A percentile compares a stretch with the other conserved stretches of the same genome.
Conservation (phyloP, 92 coral and sea anemone species). For the Umimayanthus chanpuru region DNA sequence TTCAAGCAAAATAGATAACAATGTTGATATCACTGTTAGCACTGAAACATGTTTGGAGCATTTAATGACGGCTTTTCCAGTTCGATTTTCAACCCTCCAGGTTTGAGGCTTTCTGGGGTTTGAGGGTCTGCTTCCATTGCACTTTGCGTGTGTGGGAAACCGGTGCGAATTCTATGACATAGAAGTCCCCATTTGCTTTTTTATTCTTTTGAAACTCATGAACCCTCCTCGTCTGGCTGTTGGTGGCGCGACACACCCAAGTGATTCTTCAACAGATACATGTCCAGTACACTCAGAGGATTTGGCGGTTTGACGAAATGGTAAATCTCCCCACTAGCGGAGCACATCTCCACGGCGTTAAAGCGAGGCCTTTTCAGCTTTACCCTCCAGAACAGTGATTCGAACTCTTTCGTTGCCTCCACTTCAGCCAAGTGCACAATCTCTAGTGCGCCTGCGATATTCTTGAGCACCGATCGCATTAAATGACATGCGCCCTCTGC, state of each 20-base stretch:
- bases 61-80: no score
- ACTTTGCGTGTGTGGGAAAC: no score
- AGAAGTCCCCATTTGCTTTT: no score
- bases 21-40: no score
- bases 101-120: no score
- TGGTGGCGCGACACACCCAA: constrained; percentile 24
- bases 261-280: constrained; percentile 64
- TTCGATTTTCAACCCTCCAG: no score
- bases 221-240: background rate
- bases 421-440: constrained; percentile 76
- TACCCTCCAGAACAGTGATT: constrained; percentile 60
- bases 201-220: background rate
- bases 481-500: constrained; percentile 71
- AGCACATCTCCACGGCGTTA: constrained; percentile 65
- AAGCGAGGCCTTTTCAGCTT: constrained; percentile 66
- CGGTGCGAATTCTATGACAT: no score
- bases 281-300: constrained; percentile 66
- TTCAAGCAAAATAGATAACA: no score
- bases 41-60: no score
- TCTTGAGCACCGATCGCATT: constrained; percentile 61
- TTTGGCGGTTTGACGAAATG: constrained; percentile 73
- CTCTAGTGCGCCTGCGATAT: constrained; percentile 62
- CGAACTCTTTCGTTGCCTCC: constrained; percentile 66
- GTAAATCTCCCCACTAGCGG: constrained; percentile 72
- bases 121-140: no score